A percentile compares a stretch with the other conserved stretches of the same genome.
phyloP scores from a whole-genome alignment of 2,113 vertebrate species.

The Indri indri region DNA sequence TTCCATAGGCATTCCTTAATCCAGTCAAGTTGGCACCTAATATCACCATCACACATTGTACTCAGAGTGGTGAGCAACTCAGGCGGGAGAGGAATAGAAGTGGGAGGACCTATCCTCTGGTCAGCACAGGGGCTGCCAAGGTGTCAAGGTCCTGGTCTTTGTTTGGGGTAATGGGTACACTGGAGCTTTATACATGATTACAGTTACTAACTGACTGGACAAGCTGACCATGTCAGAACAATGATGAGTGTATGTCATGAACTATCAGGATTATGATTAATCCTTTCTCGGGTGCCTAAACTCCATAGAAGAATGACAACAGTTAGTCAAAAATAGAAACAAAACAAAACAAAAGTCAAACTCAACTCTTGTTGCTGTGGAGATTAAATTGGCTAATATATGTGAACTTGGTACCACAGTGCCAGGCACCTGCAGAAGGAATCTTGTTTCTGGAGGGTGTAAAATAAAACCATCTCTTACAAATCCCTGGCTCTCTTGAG shows the following conservation, averaged over 20 bases:
- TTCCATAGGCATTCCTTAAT: neutral
- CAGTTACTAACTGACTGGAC: neutral
- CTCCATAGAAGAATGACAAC: neutral
- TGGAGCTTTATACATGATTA: neutral
- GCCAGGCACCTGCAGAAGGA: too few relatives aligned
- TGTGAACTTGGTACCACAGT: neutral
- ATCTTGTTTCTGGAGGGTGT: neutral
- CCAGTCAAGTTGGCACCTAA: neutral
- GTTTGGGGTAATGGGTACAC: neutral
- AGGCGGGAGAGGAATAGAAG: neutral
- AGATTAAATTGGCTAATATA: neutral
- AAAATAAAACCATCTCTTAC: neutral
- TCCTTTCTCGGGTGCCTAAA: neutral
- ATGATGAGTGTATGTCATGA: rapidly evolving
- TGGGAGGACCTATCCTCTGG: rapidly evolving
- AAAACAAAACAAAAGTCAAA: neutral
- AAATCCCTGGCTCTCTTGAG: neutral
- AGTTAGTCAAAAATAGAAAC: neutral
- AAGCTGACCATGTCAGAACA: neutral
- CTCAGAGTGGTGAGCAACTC: neutral
- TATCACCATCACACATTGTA: neutral
- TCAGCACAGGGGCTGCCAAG: neutral
- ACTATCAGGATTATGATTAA: neutral
- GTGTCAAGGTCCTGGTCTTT: neutral
- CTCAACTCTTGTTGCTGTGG: neutral